Base-by-base conservation (phyloP, 2,888 invertebrate genomes). In the Acrocera orbiculus region DNA sequence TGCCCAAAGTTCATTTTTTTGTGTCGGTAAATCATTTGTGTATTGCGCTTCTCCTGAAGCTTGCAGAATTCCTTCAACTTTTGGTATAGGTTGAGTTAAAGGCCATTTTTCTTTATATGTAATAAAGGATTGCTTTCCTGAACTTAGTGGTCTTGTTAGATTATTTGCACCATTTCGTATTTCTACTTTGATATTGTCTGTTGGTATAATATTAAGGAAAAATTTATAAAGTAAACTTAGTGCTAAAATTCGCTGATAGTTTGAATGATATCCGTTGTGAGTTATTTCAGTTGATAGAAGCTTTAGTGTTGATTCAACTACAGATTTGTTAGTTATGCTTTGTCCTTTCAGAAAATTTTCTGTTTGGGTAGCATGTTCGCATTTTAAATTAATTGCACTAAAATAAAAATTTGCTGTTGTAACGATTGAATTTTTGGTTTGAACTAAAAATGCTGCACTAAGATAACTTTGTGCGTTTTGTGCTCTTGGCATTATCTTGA, bases 381-480 rank as follows among this genome's bases (percentile, higher is more conserved):
- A 69, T 5, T 52, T 42, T 0, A 68, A 57, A 39, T 60, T 62
- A 17, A 82, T 75, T 23, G 70, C 71, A 2, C 77, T 78, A 46
- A 65, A 77, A 16, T 75, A 69, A 19, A 81, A 65, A 10, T 59
- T 63, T 0, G 73, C 68, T 1, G 42, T 42, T 17, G 41, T 38
- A 3, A 58, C 48, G 26, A 37, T 48, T 4, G 26, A 16, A 39
- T 63, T 42, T 29, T 65, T 52, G 26, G 77, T 52, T 50, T 69
- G 66, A 34, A 74, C 65, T 1, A 73, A 51, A 47, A 80, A 79
- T 4, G 73, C 81, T 14, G 76, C 76, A 46, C 81, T 81, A 0
- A 83, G 73, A 31, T 75, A 67, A 0, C 81, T 80, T 47, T 76
- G 77, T 0, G 78, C 70, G 47, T 75, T 79, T 59, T 78, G 77